A percentile compares a stretch with the other conserved stretches of the same genome.
phyloP scores from a whole-genome alignment of 2,888 invertebrate genomes.

The Pharmacophagus antenor region DNA sequence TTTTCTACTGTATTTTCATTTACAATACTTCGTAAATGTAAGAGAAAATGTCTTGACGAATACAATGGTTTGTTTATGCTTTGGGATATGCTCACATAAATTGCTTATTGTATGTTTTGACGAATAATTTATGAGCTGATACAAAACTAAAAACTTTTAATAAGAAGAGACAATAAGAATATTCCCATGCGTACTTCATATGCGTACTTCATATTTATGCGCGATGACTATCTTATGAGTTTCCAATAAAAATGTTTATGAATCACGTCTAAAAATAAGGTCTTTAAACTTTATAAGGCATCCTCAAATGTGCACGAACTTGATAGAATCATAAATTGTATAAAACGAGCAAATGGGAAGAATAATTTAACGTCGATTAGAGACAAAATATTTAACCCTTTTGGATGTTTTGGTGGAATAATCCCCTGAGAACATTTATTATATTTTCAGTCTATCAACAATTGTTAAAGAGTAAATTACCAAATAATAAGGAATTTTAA shows the following conservation, averaged over 20 bases:
- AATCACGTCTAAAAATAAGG: slow-evolving; percentile 22
- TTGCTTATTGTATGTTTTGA: slow-evolving; percentile 8
- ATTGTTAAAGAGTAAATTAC: too few species aligned
- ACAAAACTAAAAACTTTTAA: slow-evolving; percentile 25
- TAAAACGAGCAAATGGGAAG: too few species aligned
- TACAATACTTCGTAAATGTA: not conserved
- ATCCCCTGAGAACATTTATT: too few species aligned
- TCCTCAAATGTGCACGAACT: not conserved
- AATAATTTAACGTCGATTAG: too few species aligned
- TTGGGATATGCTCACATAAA: not conserved
- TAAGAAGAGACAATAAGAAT: slow-evolving; percentile 26
- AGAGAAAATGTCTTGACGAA: not conserved
- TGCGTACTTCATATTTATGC: slow-evolving; percentile 38
- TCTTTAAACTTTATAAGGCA: slow-evolving; percentile 26
- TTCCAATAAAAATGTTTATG: slow-evolving; percentile 40
- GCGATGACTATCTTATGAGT: slow-evolving; percentile 40
- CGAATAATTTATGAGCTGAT: slow-evolving; percentile 11
- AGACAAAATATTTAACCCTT: too few species aligned
- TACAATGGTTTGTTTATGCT: not conserved
- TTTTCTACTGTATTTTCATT: not conserved
- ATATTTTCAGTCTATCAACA: too few species aligned
- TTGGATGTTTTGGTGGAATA: too few species aligned
- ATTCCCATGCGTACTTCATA: slow-evolving; percentile 33
- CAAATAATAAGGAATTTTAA: too few species aligned
- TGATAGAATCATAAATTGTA: not conserved